Evolutionary conservation across 2,797 vertebrate species (phyloP), one percentile per base, ranked within the genome.

Genomic region (Botia kubotai): DNA sequence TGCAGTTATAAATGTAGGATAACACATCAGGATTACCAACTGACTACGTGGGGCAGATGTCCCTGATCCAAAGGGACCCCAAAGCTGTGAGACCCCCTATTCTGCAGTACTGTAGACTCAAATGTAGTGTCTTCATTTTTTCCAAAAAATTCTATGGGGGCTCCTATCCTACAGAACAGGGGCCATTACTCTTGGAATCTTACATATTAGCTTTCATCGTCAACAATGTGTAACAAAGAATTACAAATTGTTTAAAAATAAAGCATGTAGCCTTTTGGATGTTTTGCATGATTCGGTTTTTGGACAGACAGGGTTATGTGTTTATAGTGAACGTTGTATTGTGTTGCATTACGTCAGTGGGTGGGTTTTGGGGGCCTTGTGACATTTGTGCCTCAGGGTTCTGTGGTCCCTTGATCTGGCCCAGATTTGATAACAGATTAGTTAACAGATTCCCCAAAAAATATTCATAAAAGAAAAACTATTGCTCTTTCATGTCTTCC

Each of bases 351-450:
- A 26, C 19, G 57, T 60, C 57, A 60, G 3, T 21, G 10, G 11
- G 21, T 17, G 21, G 21, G 11, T n/a, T n/a, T 60, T 60, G 57
- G 57, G 57, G 21, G 57, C 21, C 57, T 60, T 60, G 57, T 60
- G 57, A 60, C 57, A 60, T 60, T 60, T 58, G 57, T 23, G 57
- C 57, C 19, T 21, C 57, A 23, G 19, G 57, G 57, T 60, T 21
- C 57, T 11, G 1, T 13, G 2, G 10, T 60, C 3, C 57, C 23
- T 60, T 60, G 57, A 60, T 60, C 57, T 26, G 57, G 57, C 13
- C 57, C 57, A 23, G 21, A 13, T n/a, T 23, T 60, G 19, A 60
- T 60, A 60, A 21, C 57, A 29, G 29, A 29, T 29, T 29, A 60
- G 57, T 60, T n/a, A n/a, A n/a, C n/a, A n/a, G n/a, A n/a, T n/a